Evolutionary conservation across 2,113 vertebrate species (phyloP).

Genomic region (Phyllostomus discolor): DNA sequence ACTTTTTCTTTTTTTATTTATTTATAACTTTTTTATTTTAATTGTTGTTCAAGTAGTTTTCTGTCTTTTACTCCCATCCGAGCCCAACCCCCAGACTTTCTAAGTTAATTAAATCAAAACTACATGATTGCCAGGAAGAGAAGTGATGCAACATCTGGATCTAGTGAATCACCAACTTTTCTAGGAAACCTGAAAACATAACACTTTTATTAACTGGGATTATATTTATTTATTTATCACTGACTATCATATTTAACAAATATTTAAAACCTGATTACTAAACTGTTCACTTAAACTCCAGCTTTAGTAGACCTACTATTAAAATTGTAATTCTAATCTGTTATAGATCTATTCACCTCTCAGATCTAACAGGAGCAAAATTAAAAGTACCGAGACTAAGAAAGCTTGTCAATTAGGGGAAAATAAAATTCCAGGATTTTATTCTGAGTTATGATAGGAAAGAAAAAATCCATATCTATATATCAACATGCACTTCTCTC

Average conservation of each 20-base stretch:
- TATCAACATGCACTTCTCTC: not conserved
- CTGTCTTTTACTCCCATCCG: no score
- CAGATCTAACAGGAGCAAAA: not conserved
- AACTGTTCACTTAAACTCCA: conserved; percentile 18
- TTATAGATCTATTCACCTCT: not conserved
- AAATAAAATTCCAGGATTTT: not conserved
- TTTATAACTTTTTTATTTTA: no score
- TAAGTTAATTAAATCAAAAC: conserved; percentile 76
- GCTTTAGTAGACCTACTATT: conserved; percentile 16
- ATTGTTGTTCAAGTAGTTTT: no score
- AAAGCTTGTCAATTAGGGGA: not conserved
- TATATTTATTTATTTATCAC: not conserved
- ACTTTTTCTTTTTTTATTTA: not conserved
- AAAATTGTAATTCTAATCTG: not conserved
- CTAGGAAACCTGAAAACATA: conserved; percentile 1
- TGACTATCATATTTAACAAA: conserved; percentile 2
- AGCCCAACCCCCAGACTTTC: conserved; percentile 10
- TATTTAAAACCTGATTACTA: conserved; percentile 23
- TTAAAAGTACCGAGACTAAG: not conserved
- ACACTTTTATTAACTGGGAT: not conserved
- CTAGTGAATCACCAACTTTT: not conserved
- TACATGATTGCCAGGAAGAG: conserved; percentile 34
- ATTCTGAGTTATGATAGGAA: not conserved
- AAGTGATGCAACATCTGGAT: not conserved
- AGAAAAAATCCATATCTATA: not conserved